A percentile compares a stretch with the other conserved stretches of the same genome.
Conservation (phyloP, 2,888 invertebrate species). For the Agapetus fuscipes region DNA sequence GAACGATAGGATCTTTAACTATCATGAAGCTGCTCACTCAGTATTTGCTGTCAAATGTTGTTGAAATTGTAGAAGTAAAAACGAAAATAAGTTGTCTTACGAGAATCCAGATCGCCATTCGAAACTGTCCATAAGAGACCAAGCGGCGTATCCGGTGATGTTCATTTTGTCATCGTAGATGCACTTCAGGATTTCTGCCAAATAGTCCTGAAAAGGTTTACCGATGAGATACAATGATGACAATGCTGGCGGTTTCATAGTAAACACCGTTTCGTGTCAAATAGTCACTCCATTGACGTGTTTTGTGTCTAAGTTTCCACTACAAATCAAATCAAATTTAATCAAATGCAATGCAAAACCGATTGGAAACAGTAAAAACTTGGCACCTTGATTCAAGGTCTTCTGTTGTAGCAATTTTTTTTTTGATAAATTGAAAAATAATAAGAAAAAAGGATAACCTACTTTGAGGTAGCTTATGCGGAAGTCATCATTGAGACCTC, state of each 20-base stretch:
- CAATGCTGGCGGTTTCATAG: background rate
- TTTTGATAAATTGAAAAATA: too few species aligned
- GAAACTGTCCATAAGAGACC: conserved; percentile 56
- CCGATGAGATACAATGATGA: too few species aligned
- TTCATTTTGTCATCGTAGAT: conserved; percentile 43
- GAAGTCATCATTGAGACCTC: conserved; percentile 36
- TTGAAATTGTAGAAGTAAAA: too few species aligned
- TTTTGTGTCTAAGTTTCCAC: too few species aligned
- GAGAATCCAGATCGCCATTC: conserved; percentile 53
- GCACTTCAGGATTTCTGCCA: conserved; percentile 39
- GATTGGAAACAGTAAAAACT: background rate
- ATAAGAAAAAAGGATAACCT: conserved; percentile 24
- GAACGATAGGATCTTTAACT: too few species aligned
- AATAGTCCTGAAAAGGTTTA: conserved; percentile 34
- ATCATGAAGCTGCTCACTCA: too few species aligned
- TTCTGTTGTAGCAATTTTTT: background rate
- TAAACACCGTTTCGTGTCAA: background rate
- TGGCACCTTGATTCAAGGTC: background rate
- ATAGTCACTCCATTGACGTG: too few species aligned
- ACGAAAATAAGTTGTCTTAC: conserved; percentile 27
- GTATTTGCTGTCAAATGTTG: too few species aligned
- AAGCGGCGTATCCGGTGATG: conserved; percentile 49
- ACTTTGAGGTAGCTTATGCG: conserved; percentile 43
- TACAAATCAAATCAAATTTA: too few species aligned
- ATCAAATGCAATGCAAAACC: too few species aligned